Evolutionary conservation across 2,888 invertebrate species (phyloP), one percentile per base, ranked within the genome.

Genomic region (Brachynemurus nebulosus): DNA sequence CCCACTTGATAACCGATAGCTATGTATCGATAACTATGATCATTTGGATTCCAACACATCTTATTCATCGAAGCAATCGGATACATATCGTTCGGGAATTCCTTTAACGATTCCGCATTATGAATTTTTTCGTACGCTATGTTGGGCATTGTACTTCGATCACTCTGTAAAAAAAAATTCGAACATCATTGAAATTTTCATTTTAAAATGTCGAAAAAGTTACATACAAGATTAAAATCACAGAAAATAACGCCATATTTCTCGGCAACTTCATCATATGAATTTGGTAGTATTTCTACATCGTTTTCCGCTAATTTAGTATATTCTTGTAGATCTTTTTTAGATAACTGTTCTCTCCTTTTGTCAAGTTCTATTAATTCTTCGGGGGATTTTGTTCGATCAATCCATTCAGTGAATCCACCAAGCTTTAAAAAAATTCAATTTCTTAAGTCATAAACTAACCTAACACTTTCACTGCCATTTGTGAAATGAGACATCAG

Each of bases 191-290:
- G n/a, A 3, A 14, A 35, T 14, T 9, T 35, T 14, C 9, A 2
- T 35, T 5, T 35, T n/a, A n/a, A n/a, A n/a, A n/a, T n/a, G n/a
- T n/a, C n/a, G 9, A 36, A n/a, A 36, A 21, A 9, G 16, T 16
- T 19, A 47, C 53, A 48, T 52, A 61, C 62, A 55, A 57, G 48
- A 47, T 53, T 53, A 34, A 50, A 27, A 55, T 64, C 62, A 50
- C 58, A 59, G 46, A 64, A 64, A 40, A 68, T 58, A 14, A 76
- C 50, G 17, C 70, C 74, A 55, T 71, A 74, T 51, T 66, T 64
- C 35, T 60, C 53, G 9, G 62, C 51, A 1, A 65, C 64, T 5
- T 68, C 68, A 3, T 65, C 60, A 52, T 73, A 75, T 0, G 63
- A 64, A 2, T 59, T 50, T 5, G 72, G 69, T 49, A 72, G 70